Percentiles rank a stretch among this genome's conserved stretches.
phyloP scores from a whole-genome alignment of 2,113 vertebrate species.

The Calidris pugnax region DNA sequence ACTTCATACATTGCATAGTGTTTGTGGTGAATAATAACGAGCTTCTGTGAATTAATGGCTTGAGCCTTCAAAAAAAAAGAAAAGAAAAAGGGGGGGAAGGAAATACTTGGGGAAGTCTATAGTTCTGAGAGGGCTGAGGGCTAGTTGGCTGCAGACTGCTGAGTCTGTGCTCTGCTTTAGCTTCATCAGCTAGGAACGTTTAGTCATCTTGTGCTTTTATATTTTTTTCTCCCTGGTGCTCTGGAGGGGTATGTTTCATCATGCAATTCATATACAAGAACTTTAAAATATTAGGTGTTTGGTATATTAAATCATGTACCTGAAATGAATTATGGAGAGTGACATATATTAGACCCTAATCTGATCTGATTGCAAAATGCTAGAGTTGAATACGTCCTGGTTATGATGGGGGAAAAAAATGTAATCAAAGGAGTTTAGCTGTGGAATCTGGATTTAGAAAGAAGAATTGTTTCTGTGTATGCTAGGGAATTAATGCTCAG shows the following conservation, averaged over 20 bases:
- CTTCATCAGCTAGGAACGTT: background rate
- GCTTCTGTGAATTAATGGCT: background rate
- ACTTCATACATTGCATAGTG: background rate
- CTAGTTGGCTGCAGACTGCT: background rate
- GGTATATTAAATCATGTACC: background rate
- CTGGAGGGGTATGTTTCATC: background rate
- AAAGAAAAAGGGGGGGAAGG: background rate
- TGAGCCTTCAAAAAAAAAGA: background rate
- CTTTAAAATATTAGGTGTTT: background rate
- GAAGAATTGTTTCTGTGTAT: background rate
- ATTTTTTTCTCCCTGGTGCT: background rate
- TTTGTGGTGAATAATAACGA: background rate
- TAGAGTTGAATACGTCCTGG: background rate
- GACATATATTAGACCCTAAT: background rate
- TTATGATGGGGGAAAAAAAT: background rate
- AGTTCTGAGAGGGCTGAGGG: background rate
- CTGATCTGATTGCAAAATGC: background rate
- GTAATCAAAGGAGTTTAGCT: background rate
- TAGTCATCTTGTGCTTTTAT: background rate
- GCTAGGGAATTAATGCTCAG: background rate
- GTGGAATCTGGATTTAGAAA: background rate
- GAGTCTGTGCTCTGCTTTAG: background rate
- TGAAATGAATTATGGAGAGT: background rate
- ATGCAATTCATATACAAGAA: background rate
- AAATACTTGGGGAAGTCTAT: background rate